Base-by-base conservation (phyloP, 2,888 invertebrate genomes). In the Lochmaea crataegi region DNA sequence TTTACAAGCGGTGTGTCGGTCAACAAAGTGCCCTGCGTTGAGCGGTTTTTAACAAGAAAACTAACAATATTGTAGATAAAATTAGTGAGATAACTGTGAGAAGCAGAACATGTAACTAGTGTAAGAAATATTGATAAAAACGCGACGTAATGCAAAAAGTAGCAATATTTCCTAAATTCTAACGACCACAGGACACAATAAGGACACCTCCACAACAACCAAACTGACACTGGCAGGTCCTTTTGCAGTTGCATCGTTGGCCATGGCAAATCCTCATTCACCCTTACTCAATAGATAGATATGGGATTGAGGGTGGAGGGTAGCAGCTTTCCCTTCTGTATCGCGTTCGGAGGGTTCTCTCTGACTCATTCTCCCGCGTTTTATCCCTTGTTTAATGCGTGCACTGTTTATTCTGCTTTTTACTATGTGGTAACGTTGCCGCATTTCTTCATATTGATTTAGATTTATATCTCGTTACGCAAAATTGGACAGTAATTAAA, bases 181-280 rank as follows among this genome's bases (percentile, higher is more conserved):
- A 85, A 86, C 86, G 86, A 86, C 83, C 85, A 87, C 86, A 85
- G 84, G 80, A 87, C 86, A 84, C 82, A 64, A 63, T 63, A 63
- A 69, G 69, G 69, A 69, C 86, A 86, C 86, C 84, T 84, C 81
- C 85, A 87, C 86, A 86, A 86, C 82, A 86, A 86, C 85, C 83
- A 84, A 85, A 86, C 85, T 84, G 85, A 85, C 86, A 86, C 86
- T 86, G 86, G 82, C 82, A 82, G 81, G 84, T 84, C 83, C 84
- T 84, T 84, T 83, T 84, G 83, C 84, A 84, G 82, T 84, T 85
- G 84, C 84, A 84, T 80, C 82, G 83, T 70, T 82, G 80, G 83
- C 82, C 79, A 80, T 84, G 84, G 85, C 84, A 84, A 85, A 85
- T 86, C 85, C 84, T 82, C 82, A 81, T 80, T 81, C 84, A 83